Evolutionary conservation across 2,113 vertebrate species (phyloP).

Genomic region (Gymnobelideus leadbeateri): DNA sequence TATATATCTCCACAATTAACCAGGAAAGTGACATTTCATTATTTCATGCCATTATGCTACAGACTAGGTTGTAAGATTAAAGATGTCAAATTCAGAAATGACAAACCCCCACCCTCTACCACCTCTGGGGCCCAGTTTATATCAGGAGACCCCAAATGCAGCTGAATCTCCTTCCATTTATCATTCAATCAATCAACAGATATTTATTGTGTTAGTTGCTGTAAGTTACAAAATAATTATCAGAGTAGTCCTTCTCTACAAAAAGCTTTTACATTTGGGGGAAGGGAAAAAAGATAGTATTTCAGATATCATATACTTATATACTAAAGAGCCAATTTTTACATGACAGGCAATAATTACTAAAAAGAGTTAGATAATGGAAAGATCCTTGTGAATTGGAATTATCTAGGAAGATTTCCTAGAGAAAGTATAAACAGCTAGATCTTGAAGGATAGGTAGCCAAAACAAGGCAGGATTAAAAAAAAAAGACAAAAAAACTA

Average conservation of each 20-base stretch:
- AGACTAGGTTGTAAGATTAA: constrained; percentile 60
- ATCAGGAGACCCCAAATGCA: constrained; percentile 18
- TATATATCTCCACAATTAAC: constrained; percentile 72
- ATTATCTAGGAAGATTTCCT: not conserved
- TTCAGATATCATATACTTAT: not conserved
- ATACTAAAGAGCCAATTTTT: not conserved
- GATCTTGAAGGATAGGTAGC: not conserved
- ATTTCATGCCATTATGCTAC: constrained; percentile 61
- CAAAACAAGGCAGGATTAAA: not conserved
- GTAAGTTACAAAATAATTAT: constrained; percentile 33
- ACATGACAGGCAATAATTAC: not conserved
- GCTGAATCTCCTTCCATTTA: constrained; percentile 26
- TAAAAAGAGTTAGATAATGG: not conserved
- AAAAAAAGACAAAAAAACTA: not conserved
- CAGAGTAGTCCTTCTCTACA: not conserved
- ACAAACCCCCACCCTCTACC: constrained; percentile 54
- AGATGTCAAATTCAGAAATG: constrained; percentile 70
- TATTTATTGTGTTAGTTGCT: constrained; percentile 12
- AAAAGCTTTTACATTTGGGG: constrained; percentile 2
- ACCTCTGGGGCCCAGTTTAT: constrained; percentile 18
- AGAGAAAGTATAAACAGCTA: not conserved
- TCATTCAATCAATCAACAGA: constrained; percentile 18
- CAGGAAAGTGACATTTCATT: constrained; percentile 72
- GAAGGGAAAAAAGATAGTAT: constrained; percentile 1
- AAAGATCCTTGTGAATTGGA: not conserved